A percentile compares a stretch with the other conserved stretches of the same genome.
These are phyloP conservation scores for Gortyna flavago DNA, from an alignment of 2,888 invertebrate genomes.

Conservation along the genomic window DNA sequence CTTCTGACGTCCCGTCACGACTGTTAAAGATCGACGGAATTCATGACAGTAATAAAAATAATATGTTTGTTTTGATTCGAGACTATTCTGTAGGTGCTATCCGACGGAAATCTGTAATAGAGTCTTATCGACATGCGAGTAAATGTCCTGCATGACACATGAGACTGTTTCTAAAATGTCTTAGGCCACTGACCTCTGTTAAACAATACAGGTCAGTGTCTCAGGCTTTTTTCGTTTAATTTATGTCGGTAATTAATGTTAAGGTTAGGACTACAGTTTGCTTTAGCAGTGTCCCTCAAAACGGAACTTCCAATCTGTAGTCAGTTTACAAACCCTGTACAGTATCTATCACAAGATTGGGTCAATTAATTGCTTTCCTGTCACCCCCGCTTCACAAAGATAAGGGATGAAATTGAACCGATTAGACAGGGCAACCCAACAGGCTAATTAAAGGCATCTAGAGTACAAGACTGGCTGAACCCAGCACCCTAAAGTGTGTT, in stretches of 20 bases:
- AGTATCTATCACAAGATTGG: conserved; percentile 46
- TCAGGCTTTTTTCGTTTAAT: background rate
- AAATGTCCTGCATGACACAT: background rate
- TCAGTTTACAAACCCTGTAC: conserved; percentile 24
- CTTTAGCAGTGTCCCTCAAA: background rate
- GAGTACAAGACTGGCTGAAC: background rate
- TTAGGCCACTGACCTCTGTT: no score
- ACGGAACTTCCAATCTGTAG: conserved; percentile 28
- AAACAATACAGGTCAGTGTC: no score
- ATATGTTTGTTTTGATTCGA: background rate
- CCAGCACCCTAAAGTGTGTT: background rate
- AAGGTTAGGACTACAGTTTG: background rate
- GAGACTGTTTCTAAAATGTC: background rate
- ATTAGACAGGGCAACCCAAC: conserved; percentile 34
- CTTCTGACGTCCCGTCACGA: background rate
- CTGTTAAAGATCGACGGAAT: background rate
- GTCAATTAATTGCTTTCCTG: conserved; percentile 57
- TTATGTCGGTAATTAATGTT: no score
- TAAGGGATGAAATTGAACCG: conserved; percentile 35
- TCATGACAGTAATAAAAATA: background rate
- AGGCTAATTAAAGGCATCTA: conserved; percentile 31
- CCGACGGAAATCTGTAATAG: background rate
- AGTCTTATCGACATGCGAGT: no score
- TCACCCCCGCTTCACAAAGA: conserved; percentile 39
- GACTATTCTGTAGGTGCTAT: background rate